Conservation (phyloP, 2,888 invertebrate species). For the Ischnura elegans region DNA sequence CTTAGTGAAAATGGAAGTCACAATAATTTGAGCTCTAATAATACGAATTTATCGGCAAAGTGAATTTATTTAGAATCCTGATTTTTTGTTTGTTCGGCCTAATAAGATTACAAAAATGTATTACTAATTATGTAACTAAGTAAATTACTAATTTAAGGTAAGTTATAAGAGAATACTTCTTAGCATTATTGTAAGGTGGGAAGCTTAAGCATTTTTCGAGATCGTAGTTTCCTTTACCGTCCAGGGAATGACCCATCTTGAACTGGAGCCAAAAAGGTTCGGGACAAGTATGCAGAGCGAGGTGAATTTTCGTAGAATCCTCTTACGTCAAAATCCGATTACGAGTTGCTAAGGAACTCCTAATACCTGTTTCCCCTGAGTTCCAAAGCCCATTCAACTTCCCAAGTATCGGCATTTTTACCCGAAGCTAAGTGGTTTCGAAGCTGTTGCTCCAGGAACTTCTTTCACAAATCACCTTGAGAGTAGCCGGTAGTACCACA, state of each 20-base stretch:
- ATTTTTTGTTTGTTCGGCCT: too few relatives aligned
- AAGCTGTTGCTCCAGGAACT: background rate
- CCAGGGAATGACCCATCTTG: constrained; percentile 7
- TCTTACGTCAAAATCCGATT: constrained; percentile 58
- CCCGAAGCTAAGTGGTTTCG: constrained; percentile 29
- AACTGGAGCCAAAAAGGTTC: constrained; percentile 5
- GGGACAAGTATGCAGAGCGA: constrained; percentile 22
- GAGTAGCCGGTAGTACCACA: background rate
- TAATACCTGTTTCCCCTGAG: constrained; percentile 43
- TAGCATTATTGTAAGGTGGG: background rate
- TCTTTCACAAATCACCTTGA: background rate
- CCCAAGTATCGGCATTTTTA: constrained; percentile 45
- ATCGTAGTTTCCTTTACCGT: background rate
- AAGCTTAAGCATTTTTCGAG: background rate
- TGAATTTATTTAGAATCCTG: too few relatives aligned
- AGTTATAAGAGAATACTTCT: too few relatives aligned
- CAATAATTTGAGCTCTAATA: too few relatives aligned
- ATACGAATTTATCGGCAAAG: too few relatives aligned
- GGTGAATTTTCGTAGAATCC: constrained; percentile 40
- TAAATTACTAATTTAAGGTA: too few relatives aligned
- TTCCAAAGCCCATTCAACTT: constrained; percentile 51
- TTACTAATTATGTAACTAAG: too few relatives aligned
- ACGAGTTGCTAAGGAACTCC: constrained; percentile 61
- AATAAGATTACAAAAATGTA: too few relatives aligned
- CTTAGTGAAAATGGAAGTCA: too few relatives aligned